Evolutionary conservation across 1,140 invertebrate species (phyloP), one percentile per base, ranked within the genome.

Genomic region (Dryas iulia): DNA sequence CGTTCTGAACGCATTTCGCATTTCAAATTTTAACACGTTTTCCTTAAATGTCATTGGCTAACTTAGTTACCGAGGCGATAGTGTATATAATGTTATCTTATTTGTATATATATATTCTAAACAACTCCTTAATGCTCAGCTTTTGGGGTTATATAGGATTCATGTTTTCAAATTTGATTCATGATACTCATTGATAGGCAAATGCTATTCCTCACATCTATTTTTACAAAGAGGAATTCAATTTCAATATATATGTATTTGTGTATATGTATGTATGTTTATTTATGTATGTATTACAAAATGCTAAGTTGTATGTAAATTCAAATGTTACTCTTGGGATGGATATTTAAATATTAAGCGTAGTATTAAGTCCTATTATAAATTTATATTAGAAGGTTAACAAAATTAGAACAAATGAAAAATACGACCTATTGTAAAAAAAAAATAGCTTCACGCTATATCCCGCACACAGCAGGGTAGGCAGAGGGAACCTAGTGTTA

Each of bases 151-250:
- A 18, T 18, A 57, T 57, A 12, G 14, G 6, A 57, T 56, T 57
- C 54, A 57, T 57, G 54, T 56, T 26, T 57, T 57, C 24, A 57
- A 57, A 57, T 57, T 47, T 47, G 39, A 21, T 47, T 47, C 39
- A 47, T 47, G 39, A 47, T 47, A 21, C 39, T 47, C 39, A 47
- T 47, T 47, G 39, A 47, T 47, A 47, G 39, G 39, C 39, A 47
- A 47, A 47, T 47, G 39, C 7, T 47, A 47, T 47, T 47, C 39
- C 39, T 47, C 18, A 47, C 39, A 47, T 47, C 39, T 47, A 47
- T 47, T 47, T 47, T 47, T 47, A 47, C 39, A 47, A 47, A 47
- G 39, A 47, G 39, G 21, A 47, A 47, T 10, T 47, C 18, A 47
- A 47, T 47, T 47, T 47, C 39, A 21, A 47, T 47, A 47, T 21